Evolutionary conservation across 2,797 vertebrate genomes (phyloP), one percentile per base, ranked within the genome.

Genomic region (Mallotus villosus): DNA sequence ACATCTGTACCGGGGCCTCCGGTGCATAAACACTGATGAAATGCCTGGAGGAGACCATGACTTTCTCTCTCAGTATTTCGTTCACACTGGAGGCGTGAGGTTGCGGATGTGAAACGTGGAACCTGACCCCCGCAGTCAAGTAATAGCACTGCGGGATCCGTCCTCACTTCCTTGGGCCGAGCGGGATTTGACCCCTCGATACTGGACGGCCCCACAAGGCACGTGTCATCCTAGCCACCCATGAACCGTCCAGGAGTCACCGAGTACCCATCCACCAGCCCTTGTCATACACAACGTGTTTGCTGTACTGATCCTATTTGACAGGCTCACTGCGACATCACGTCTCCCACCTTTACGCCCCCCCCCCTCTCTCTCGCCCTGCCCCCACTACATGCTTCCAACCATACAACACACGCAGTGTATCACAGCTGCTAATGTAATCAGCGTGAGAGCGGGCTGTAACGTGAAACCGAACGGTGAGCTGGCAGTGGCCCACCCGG

Each of bases 1-100:
- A 66, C 73, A 51, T 71, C 66, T 68, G 58, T 72, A 63, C 19
- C 5, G 32, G 41, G 19, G 65, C 22, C 17, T 41, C 65, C 34
- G 12, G 25, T 55, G 17, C 1, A 53, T 24, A 67, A 55, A 59
- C 27, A 68, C 11, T 5, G 29, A 58, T 34, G 4, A 17, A 68
- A 34, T 7, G n/a, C 34, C 12, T 22, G 51, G 37, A 68, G 25
- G 49, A 55, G 37, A 12, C 2, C 6, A 17, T 68, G 34, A 27
- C 9, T 27, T 27, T 67, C 49, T 24, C 49, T 24, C 14, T 27
- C 5, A n/a, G 34, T 37, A 2, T n/a, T 25, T 66, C 16, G 9
- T 67, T 67, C 16, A 17, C 11, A 5, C 27, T 24, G 27, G 34
- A 64, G 59, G 22, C 24, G 11, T 2, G 11, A n/a, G 22, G 24